These are phyloP conservation scores for Andrena fulva DNA, from an alignment of 2,888 invertebrate species.

Conservation along the genomic window DNA sequence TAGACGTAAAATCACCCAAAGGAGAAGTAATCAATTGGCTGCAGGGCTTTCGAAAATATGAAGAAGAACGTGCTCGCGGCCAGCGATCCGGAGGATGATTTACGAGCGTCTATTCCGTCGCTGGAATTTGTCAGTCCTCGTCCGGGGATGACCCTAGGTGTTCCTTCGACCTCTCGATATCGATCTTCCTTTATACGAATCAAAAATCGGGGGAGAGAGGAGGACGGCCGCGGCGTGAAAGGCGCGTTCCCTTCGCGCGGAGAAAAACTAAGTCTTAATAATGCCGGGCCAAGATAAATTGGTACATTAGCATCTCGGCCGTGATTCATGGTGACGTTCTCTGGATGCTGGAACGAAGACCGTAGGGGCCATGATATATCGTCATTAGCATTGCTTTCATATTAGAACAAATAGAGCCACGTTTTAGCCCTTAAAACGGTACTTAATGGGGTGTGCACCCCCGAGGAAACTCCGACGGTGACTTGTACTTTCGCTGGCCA, in stretches of 20 bases:
- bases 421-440: conserved; percentile 70
- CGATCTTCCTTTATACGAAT: conserved; percentile 63
- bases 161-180: conserved; percentile 67
- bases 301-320: conserved; percentile 81
- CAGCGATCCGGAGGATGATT: conserved; percentile 66
- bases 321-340: conserved; percentile 80
- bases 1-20: conserved; percentile 7
- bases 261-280: conserved; percentile 78
- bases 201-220: background rate
- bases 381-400: conserved; percentile 81
- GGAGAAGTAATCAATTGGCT: background rate
- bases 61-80: conserved; percentile 42
- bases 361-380: conserved; percentile 73
- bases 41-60: conserved; percentile 35
- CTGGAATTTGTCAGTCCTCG: conserved; percentile 68
- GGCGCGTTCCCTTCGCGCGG: conserved; percentile 55
- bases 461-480: conserved; percentile 35
- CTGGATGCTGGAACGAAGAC: conserved; percentile 42
- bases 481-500: conserved; percentile 48
- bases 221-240: conserved; percentile 25
- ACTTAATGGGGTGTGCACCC: conserved; percentile 66
- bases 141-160: conserved; percentile 51
- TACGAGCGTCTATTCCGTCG: conserved; percentile 65
- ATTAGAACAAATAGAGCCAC: conserved; percentile 79
- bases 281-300: conserved; percentile 79